Conservation (phyloP, 2,888 invertebrate species). For the Cistogaster globosa region DNA sequence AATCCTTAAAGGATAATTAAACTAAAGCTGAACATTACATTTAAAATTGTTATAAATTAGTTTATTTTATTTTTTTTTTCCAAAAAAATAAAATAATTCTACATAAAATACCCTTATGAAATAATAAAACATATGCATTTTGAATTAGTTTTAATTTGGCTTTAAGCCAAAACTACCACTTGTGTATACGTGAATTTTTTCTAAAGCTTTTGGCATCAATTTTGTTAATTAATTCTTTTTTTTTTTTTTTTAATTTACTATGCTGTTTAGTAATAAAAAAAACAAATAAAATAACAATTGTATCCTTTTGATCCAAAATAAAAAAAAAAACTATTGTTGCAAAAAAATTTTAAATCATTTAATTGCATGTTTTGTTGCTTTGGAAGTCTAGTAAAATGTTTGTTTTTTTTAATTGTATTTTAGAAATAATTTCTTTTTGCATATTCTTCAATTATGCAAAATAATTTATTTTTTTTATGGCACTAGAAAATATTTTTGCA, state of each 20-base stretch:
- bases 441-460: no score
- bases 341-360: background rate
- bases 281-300: background rate
- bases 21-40: slow-evolving; percentile 31
- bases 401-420: background rate
- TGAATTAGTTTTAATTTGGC: slow-evolving; percentile 5
- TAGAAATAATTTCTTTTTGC: background rate
- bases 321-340: background rate
- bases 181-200: background rate
- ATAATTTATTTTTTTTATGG: no score
- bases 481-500: no score
- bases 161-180: slow-evolving; percentile 16
- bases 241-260: background rate
- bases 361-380: background rate
- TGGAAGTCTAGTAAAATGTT: background rate
- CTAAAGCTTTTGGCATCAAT: slow-evolving; percentile 36
- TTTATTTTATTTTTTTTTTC: background rate
- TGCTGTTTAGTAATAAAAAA: background rate
- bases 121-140: slow-evolving; percentile 7
- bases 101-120: background rate
- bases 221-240: slow-evolving; percentile 49
- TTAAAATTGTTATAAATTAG: slow-evolving; percentile 13
- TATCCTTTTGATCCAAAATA: background rate
- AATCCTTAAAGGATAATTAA: slow-evolving; percentile 38
- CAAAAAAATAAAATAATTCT: background rate